These are phyloP conservation scores for Rhinopomastus cyanomelas DNA, from an alignment of 2,113 vertebrate genomes.

Conservation along the genomic window DNA sequence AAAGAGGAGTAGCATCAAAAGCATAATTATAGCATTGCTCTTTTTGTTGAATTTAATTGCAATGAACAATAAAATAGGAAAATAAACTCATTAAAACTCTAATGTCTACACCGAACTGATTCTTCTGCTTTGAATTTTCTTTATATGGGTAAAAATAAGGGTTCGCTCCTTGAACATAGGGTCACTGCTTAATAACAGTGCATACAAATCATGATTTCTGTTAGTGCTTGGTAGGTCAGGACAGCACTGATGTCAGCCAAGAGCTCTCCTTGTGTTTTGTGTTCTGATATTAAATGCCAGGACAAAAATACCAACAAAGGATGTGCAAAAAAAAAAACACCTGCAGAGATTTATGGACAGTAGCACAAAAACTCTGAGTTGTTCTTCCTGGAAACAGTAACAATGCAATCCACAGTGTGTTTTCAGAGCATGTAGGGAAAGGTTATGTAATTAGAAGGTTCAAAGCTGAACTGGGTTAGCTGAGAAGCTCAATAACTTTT, in stretches of 20 bases:
- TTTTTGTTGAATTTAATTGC: slow-evolving; percentile 19
- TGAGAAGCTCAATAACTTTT: not conserved
- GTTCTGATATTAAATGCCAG: not conserved
- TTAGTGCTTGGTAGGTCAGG: not conserved
- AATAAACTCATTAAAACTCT: not conserved
- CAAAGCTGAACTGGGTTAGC: not conserved
- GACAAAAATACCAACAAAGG: slow-evolving; percentile 15
- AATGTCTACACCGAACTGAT: not conserved
- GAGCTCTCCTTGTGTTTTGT: not conserved
- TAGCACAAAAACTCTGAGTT: not conserved
- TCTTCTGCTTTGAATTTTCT: slow-evolving; percentile 21
- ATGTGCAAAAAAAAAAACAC: not conserved
- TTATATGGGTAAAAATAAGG: slow-evolving; percentile 28
- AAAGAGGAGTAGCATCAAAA: not conserved
- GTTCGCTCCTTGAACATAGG: not conserved
- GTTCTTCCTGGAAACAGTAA: not conserved
- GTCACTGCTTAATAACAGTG: slow-evolving; percentile 6
- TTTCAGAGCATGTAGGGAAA: not conserved
- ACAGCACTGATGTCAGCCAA: not conserved
- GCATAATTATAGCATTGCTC: not conserved
- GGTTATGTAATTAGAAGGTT: not conserved
- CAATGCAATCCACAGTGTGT: not conserved
- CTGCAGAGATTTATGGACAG: not conserved
- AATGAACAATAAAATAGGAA: not conserved
- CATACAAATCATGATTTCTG: slow-evolving; percentile 32